Evolutionary conservation across 2,888 invertebrate genomes (phyloP).

Genomic region (Limenitis camilla): DNA sequence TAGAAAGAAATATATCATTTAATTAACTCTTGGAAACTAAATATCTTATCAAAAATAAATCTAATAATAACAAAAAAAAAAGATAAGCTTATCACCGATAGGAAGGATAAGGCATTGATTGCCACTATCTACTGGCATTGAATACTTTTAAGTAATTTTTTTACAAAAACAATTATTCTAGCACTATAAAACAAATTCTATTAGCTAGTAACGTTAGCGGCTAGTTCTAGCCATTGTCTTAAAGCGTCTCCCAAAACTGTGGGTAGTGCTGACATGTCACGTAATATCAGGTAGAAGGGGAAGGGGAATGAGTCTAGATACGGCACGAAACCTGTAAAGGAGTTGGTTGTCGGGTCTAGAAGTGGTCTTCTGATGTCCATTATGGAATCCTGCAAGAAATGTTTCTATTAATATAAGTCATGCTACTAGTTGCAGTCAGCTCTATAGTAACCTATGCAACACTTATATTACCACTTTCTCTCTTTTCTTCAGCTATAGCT

Average conservation of each 20-base stretch:
- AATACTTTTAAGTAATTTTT: no score
- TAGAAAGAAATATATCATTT: no score
- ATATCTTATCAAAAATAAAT: not conserved
- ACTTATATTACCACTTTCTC: no score
- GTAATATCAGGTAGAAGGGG: constrained; percentile 95
- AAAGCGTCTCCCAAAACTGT: constrained; percentile 95
- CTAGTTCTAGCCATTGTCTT: constrained; percentile 98
- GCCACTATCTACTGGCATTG: no score
- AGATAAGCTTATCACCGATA: no score
- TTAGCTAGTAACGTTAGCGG: constrained; percentile 75
- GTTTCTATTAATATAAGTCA: no score
- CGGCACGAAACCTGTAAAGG: constrained; percentile 76
- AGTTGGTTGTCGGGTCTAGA: constrained; percentile 74
- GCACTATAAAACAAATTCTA: not conserved
- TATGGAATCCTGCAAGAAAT: constrained; percentile 86
- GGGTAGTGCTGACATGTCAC: constrained; percentile 91
- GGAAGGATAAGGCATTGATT: no score
- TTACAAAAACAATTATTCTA: no score
- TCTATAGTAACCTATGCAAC: no score
- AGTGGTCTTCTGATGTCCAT: constrained; percentile 86
- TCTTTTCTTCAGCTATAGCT: no score
- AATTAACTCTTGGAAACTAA: no score
- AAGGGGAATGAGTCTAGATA: constrained; percentile 98
- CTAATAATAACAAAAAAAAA: not conserved
- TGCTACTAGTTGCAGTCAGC: no score